Evolutionary conservation across 1,140 invertebrate species (phyloP).

Genomic region (Cyclina sinensis): DNA sequence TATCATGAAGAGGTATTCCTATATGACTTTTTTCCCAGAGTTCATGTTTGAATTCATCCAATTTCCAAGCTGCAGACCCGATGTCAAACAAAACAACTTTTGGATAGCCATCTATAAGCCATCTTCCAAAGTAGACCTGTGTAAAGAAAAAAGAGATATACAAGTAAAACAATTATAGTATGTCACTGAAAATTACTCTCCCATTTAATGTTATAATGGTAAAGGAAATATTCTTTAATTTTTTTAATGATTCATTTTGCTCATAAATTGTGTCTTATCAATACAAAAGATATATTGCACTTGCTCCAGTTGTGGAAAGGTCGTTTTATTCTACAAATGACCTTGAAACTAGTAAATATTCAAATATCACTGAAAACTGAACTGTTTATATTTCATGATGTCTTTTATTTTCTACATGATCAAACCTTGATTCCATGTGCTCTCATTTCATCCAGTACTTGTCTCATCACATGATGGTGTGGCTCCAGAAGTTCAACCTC

Average conservation of each 20-base stretch:
- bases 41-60: conserved; percentile 98
- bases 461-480: conserved; percentile 91
- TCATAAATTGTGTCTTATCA: too few relatives aligned
- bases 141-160: conserved; percentile 16
- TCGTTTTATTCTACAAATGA: too few relatives aligned
- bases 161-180: not conserved
- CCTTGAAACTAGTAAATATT: too few relatives aligned
- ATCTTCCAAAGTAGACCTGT: conserved; percentile 96
- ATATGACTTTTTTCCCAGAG: conserved; percentile 88
- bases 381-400: too few relatives aligned
- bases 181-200: too few relatives aligned
- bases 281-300: too few relatives aligned
- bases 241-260: too few relatives aligned
- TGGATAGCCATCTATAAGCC: conserved; percentile 99
- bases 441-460: conserved; percentile 93
- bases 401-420: too few relatives aligned
- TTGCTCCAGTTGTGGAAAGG: too few relatives aligned
- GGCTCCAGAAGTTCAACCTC: conserved; percentile 98
- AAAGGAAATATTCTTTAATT: too few relatives aligned
- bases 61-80: conserved; percentile 97
- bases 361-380: too few relatives aligned
- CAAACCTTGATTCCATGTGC: conserved; percentile 95
- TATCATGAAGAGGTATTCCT: conserved; percentile 97
- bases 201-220: too few relatives aligned
- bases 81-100: conserved; percentile 99